Base-by-base conservation (phyloP, 2,797 vertebrate genomes). In the Enteromius unitaeniatus region DNA sequence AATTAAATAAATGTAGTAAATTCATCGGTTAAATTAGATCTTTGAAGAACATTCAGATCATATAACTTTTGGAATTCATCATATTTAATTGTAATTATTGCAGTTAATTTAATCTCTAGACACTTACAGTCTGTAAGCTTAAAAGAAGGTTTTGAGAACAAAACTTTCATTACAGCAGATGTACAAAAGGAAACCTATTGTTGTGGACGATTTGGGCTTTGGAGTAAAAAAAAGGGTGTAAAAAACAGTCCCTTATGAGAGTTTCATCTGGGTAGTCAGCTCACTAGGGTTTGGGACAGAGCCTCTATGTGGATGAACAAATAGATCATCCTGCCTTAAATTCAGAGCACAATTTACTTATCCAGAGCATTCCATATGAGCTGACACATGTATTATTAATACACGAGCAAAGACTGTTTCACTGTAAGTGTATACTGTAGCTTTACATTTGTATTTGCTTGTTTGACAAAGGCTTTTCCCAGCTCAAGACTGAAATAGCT, bases 381-480 rank as follows among this genome's bases (percentile, higher is more conserved):
- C 55, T 26, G 70, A 81, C 65, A 79, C 55, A 19, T 49, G 51
- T 79, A 42, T 34, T 81, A 26, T 31, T 62, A 73, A 62, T 67
- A 79, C 62, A 75, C 15, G 53, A 81, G 78, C 47, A 42, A 76
- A 62, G 64, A 72, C 68, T 62, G 17, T 53, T 60, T 70, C 26
- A 10, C 8, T 40, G 67, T 73, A 82, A 89, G 87, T 92, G 85
- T 86, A 90, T 91, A 87, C 85, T 80, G 77, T 81, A 55, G 51
- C 78, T 86, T 81, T 83, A 79, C 72, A 68, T 83, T 82, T 87
- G 47, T 86, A 85, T 86, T 31, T 83, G 67, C 69, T 85, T 88
- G 26, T 85, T 86, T 76, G 92, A 93, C 92, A 88, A 92, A 90
- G 89, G 91, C 90, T 83, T 88, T 90, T 90, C 84, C 81, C 77